Percentiles rank a stretch among this genome's conserved stretches.
Evolutionary conservation across 2,888 invertebrate genomes (phyloP).

Genomic region (Tinea semifulvella): DNA sequence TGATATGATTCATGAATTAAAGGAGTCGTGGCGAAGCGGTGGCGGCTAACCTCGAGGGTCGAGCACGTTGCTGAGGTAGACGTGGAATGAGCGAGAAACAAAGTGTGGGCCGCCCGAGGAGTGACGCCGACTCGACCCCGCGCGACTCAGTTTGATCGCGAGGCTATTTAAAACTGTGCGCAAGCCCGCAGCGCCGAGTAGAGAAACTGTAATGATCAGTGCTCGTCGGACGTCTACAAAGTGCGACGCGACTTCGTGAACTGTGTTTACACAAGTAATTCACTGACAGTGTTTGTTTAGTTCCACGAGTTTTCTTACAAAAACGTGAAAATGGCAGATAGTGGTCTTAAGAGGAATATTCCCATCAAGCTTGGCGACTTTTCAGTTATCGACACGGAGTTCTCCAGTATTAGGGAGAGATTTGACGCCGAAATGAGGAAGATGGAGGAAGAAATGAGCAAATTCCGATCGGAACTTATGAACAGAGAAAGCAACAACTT

Average conservation of each 20-base stretch:
- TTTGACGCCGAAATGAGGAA: slow-evolving; percentile 97
- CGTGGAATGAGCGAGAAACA: slow-evolving; percentile 64
- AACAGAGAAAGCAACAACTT: slow-evolving; percentile 92
- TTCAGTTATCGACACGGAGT: slow-evolving; percentile 96
- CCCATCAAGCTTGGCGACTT: slow-evolving; percentile 94
- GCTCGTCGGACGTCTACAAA: slow-evolving; percentile 21
- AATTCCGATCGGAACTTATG: slow-evolving; percentile 92
- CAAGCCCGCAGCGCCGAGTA: slow-evolving; percentile 64
- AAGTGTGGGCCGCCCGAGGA: slow-evolving; percentile 51
- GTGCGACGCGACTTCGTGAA: slow-evolving; percentile 49
- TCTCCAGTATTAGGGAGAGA: slow-evolving; percentile 93
- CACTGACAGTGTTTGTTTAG: slow-evolving; percentile 59
- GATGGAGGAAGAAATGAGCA: slow-evolving; percentile 98
- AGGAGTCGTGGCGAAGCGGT: slow-evolving; percentile 29
- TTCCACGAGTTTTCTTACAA: slow-evolving; percentile 40
- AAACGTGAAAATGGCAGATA: slow-evolving; percentile 77
- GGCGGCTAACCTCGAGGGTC: slow-evolving; percentile 25
- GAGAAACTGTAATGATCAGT: slow-evolving; percentile 57
- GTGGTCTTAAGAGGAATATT: slow-evolving; percentile 86
- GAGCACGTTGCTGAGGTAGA: slow-evolving; percentile 26
- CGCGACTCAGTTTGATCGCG: slow-evolving; percentile 43
- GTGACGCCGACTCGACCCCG: slow-evolving; percentile 49
- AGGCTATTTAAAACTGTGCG: slow-evolving; percentile 68
- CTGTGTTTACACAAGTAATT: slow-evolving; percentile 50
- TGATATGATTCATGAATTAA: slow-evolving; percentile 54